A percentile compares a stretch with the other conserved stretches of the same genome.
phyloP scores from a whole-genome alignment of 2,888 invertebrate genomes.

The Orthosia gothica region DNA sequence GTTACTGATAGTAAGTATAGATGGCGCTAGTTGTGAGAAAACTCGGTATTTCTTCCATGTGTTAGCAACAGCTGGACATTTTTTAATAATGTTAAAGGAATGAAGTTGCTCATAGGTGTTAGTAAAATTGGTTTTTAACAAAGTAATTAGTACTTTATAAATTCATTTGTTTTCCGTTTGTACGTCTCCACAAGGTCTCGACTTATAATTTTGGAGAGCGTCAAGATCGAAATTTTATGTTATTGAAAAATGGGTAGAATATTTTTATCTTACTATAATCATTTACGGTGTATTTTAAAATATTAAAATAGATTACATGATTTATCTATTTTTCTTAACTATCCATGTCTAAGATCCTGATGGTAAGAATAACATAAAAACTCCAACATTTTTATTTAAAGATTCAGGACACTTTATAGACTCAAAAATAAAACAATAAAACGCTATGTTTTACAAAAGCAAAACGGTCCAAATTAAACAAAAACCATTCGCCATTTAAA shows the following conservation, averaged over 20 bases:
- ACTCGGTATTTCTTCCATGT: neutral
- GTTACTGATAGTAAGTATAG: constrained; percentile 43
- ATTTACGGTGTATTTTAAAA: no score
- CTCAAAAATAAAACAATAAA: constrained; percentile 20
- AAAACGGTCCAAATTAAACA: constrained; percentile 21
- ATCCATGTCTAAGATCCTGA: neutral
- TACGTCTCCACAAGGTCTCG: no score
- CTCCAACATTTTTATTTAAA: neutral
- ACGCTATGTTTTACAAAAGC: neutral
- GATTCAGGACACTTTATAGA: neutral
- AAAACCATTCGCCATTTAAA: constrained; percentile 43
- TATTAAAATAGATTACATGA: neutral
- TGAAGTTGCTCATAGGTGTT: neutral
- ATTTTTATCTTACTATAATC: neutral
- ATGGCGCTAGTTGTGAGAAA: constrained; percentile 61
- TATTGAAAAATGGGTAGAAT: neutral
- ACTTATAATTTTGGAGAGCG: no score
- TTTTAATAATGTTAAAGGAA: neutral
- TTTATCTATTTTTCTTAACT: neutral
- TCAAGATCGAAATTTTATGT: no score
- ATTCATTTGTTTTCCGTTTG: neutral
- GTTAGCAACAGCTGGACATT: neutral
- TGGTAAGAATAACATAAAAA: neutral
- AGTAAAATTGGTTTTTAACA: no score
- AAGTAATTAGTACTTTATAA: neutral